Conservation (phyloP, 1,140 invertebrate genomes). For the Anadara kagoshimensis region DNA sequence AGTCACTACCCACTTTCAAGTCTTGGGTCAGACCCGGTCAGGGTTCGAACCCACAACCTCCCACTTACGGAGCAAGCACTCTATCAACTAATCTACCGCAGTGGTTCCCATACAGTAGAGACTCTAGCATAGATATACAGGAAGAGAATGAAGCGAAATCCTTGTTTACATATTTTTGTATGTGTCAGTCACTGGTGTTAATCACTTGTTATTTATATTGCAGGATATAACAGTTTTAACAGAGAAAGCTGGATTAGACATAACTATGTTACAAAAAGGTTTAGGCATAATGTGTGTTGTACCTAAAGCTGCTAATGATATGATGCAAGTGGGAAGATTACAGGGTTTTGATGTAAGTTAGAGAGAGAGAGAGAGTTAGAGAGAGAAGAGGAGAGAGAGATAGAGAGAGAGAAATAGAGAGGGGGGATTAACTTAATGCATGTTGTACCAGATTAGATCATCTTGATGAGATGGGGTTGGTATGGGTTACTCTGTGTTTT, state of each 20-base stretch:
- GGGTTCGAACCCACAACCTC: too few species aligned
- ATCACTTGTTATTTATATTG: slow-evolving; percentile 15
- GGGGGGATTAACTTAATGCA: too few species aligned
- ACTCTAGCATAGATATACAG: neutral
- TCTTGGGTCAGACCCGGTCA: too few species aligned
- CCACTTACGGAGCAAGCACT: too few species aligned
- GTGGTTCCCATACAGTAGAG: too few species aligned
- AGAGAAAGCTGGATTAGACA: slow-evolving; percentile 77
- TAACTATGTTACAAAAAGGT: slow-evolving; percentile 84
- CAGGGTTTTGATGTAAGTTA: slow-evolving; percentile 95
- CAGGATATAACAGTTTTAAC: slow-evolving; percentile 79
- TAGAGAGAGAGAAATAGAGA: too few species aligned
- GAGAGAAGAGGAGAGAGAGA: neutral
- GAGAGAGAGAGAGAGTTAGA: neutral
- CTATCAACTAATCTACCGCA: too few species aligned
- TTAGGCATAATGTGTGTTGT: slow-evolving; percentile 87
- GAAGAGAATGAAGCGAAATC: neutral
- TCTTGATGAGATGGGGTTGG: too few species aligned
- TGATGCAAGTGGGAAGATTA: slow-evolving; percentile 98
- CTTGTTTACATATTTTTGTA: neutral
- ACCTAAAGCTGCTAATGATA: slow-evolving; percentile 97
- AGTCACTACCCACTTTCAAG: too few species aligned
- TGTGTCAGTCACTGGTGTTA: neutral
- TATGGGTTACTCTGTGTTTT: too few species aligned
- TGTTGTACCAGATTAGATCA: too few species aligned